Conservation (phyloP, 2,888 invertebrate species). For the Morpho helenor region DNA sequence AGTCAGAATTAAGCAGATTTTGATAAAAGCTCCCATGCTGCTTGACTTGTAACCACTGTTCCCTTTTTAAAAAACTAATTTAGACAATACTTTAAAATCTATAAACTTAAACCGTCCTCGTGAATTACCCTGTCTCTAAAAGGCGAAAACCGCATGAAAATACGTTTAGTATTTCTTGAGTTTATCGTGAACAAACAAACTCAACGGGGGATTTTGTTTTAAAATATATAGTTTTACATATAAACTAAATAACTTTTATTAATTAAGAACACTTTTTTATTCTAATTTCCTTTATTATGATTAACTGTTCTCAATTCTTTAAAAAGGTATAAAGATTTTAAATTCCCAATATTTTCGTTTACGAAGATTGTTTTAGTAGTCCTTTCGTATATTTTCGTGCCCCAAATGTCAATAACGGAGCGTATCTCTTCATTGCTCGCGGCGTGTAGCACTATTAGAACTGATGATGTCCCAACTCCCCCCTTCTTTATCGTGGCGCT, state of each 20-base stretch:
- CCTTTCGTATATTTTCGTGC: slow-evolving; percentile 32
- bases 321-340: slow-evolving; percentile 44
- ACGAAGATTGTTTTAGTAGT: slow-evolving; percentile 3
- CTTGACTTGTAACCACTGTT: too few relatives aligned
- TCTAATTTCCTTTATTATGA: slow-evolving; percentile 40
- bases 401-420: slow-evolving; percentile 66
- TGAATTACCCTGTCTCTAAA: too few relatives aligned
- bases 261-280: neutral
- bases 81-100: too few relatives aligned
- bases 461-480: slow-evolving; percentile 46
- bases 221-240: too few relatives aligned
- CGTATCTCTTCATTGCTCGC: slow-evolving; percentile 55
- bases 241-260: too few relatives aligned
- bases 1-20: too few relatives aligned
- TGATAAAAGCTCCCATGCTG: too few relatives aligned
- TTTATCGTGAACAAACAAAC: neutral
- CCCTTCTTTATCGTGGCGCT: slow-evolving; percentile 49
- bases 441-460: slow-evolving; percentile 56
- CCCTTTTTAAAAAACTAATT: too few relatives aligned
- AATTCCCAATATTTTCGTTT: slow-evolving; percentile 30
- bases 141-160: too few relatives aligned
- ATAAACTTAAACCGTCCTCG: too few relatives aligned
- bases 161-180: too few relatives aligned
- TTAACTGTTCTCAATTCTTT: slow-evolving; percentile 43
- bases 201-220: too few relatives aligned